Base-by-base conservation (phyloP, 2,888 invertebrate species). In the Clanis bilineata region DNA sequence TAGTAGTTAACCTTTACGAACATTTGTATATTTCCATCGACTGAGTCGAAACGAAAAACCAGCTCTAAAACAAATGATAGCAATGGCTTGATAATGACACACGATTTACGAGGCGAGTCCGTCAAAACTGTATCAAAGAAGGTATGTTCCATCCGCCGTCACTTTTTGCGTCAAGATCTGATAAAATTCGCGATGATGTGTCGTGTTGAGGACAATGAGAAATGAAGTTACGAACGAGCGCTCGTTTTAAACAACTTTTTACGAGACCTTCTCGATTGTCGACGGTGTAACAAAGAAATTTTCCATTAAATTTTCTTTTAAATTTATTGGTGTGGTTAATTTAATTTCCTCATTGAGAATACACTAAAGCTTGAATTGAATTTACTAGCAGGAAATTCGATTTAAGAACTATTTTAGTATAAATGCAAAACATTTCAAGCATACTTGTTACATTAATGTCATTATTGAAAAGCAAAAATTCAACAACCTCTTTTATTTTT, bases 41-140 rank as follows among this genome's bases (percentile, higher is more conserved):
- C 63, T 70, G 65, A 68, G 77, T 69, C 66, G 65, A 76, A 81
- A 79, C 74, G 72, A 65, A 77, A 76, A 77, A 78, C 74, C 74
- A 77, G 80, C 12, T 22, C 18, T 9, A 23, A 81, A 83, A 80
- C 82, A 85, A 86, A 82, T 76, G 84, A 87, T 83, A 86, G 85
- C 88, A 85, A 85, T 84, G 86, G 83, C 88, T 36, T 47, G 38
- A 85, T 83, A 85, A 85, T 84, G 84, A 83, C 79, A 80, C 82
- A 80, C 86, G 83, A 82, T 82, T 83, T 81, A 47, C 36, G 44
- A 45, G 18, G 32, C 51, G 28, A 51, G 28, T 75, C 79, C 80
- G 81, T 85, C 83, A 83, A 82, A 88, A 85, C 80, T 82, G 82
- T 85, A 81, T 82, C 82, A 78, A 18, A 51, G 66, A 55, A 58